Evolutionary conservation across 2,888 invertebrate genomes (phyloP).

Genomic region (Pachliopta kotzebuea): DNA sequence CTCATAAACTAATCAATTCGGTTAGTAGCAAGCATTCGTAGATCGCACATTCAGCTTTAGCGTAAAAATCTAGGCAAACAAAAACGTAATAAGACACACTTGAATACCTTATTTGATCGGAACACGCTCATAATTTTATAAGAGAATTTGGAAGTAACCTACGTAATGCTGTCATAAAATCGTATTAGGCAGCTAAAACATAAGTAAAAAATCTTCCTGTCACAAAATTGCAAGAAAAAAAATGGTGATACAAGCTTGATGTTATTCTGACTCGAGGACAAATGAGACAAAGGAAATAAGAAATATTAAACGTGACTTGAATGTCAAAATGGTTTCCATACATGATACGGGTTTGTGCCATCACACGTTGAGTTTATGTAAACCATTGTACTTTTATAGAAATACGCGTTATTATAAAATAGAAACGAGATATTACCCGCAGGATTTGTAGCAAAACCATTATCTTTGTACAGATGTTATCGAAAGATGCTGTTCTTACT

Average conservation of each 20-base stretch:
- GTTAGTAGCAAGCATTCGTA: no score
- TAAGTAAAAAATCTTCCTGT: conserved; percentile 38
- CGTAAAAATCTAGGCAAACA: neutral
- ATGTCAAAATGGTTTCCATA: conserved; percentile 65
- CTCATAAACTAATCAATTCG: neutral
- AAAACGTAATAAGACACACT: neutral
- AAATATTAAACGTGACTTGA: conserved; percentile 78
- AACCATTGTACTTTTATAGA: conserved; percentile 60
- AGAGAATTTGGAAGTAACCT: neutral
- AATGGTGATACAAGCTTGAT: conserved; percentile 59
- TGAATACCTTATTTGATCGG: neutral
- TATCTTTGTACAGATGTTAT: conserved; percentile 37
- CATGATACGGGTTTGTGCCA: conserved; percentile 52
- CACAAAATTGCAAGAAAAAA: conserved; percentile 50
- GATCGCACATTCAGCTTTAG: no score
- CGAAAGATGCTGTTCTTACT: conserved; percentile 24
- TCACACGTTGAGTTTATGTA: conserved; percentile 56
- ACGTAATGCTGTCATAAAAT: conserved; percentile 24
- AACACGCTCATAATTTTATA: neutral
- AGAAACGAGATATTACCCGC: conserved; percentile 43
- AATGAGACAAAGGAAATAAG: conserved; percentile 78
- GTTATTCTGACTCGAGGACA: conserved; percentile 68
- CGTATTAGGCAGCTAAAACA: conserved; percentile 19
- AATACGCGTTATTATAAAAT: conserved; percentile 54
- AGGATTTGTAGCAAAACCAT: conserved; percentile 45